Evolutionary conservation across 2,797 vertebrate species (phyloP).

Genomic region (Myripristis jacobus): DNA sequence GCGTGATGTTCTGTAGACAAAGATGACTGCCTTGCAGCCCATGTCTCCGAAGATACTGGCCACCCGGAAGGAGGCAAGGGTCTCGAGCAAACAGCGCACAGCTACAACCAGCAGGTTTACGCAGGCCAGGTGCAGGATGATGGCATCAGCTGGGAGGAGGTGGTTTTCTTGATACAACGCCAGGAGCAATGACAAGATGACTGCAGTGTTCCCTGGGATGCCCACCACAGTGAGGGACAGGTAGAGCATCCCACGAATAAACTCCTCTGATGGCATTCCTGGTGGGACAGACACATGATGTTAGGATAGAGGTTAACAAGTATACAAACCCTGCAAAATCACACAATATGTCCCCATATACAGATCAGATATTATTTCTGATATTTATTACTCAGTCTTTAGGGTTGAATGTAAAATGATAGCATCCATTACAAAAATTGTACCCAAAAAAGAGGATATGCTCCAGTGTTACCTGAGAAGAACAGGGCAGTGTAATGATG

Average conservation of each 20-base stretch:
- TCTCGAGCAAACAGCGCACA: constrained; percentile 79
- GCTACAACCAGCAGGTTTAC: constrained; percentile 81
- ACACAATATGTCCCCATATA: not conserved
- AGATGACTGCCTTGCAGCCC: constrained; percentile 80
- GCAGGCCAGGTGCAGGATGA: constrained; percentile 80
- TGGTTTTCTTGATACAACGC: constrained; percentile 62
- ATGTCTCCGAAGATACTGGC: constrained; percentile 69
- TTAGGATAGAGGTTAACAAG: not conserved
- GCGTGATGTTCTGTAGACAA: constrained; percentile 79
- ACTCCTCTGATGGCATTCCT: constrained; percentile 70
- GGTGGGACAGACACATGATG: not conserved
- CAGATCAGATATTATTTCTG: not conserved
- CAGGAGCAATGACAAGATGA: constrained; percentile 80
- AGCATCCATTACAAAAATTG: not conserved
- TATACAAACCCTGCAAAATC: not conserved
- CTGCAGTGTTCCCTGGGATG: constrained; percentile 74
- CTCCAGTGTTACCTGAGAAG: constrained; percentile 42
- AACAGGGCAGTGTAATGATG: not conserved
- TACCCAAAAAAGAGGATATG: not conserved
- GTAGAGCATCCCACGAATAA: constrained; percentile 78
- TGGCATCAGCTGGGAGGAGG: constrained; percentile 79
- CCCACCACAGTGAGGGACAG: constrained; percentile 76
- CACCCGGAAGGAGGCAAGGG: constrained; percentile 76
- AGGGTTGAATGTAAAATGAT: not conserved
- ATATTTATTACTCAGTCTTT: not conserved